Base-by-base conservation (phyloP, 2,797 vertebrate genomes). In the Sus cebifrons region DNA sequence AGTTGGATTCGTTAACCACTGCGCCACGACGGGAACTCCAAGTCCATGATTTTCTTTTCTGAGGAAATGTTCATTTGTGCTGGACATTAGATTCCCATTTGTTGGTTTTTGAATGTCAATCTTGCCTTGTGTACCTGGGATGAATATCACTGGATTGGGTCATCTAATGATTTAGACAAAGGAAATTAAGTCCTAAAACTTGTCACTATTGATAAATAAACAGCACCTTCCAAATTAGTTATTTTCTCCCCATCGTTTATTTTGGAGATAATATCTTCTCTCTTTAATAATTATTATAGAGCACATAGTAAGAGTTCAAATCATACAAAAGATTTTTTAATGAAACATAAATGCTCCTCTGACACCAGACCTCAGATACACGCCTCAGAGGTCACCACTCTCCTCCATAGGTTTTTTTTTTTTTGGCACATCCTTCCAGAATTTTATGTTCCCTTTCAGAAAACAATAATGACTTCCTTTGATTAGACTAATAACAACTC, bases 191-290 rank as follows among this genome's bases (percentile, higher is more conserved):
- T 90, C 8, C 36, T 70, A 54, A 82, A 65, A 81, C 3, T 84
- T 85, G 15, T 78, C n/a, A 64, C 95, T 94, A 58, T 73, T 81
- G 71, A 79, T 44, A 94, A 89, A 78, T 89, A 62, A 86, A 81
- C 9, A 71, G 12, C 2, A 73, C 3, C 18, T 91, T 23, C 86
- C 36, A 84, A 79, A 78, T 56, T 18, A 62, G 13, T 60, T 52
- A 68, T 85, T 91, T 29, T 4, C 6, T 18, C 13, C 4, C 10
- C 18, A 10, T 65, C 29, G 56, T 82, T 97, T 95, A 75, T 90
- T 85, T 89, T 81, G 65, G 67, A 78, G 21, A 23, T 75, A 68
- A 21, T 56, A 36, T 78, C 8, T 65, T 94, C 89, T 78, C 70
- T 91, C 21, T 94, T 81, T 21, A 73, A 78, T 78, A 89, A 82